A percentile compares a stretch with the other conserved stretches of the same genome.
Conservation (phyloP, 2,113 vertebrate genomes). For the Clarias gariepinus region DNA sequence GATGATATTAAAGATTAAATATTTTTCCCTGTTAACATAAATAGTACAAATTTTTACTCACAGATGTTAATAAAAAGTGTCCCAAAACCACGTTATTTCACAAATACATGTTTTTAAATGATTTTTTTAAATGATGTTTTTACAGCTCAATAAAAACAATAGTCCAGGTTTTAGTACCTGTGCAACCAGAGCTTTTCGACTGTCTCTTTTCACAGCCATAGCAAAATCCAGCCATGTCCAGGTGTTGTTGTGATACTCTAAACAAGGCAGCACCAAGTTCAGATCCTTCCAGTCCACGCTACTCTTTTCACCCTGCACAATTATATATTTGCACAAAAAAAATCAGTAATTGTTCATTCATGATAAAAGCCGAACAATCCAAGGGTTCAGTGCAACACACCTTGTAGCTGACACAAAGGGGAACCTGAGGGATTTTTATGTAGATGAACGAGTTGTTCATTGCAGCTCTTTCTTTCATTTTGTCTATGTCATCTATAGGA, state of each 20-base stretch:
- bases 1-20: not conserved
- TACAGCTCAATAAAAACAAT: not conserved
- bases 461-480: constrained; percentile 97
- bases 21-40: not conserved
- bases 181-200: constrained; percentile 94
- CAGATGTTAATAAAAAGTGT: not conserved
- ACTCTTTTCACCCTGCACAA: constrained; percentile 89
- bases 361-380: no score
- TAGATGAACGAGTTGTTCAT: constrained; percentile 99
- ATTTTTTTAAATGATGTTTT: no score
- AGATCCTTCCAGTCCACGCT: constrained; percentile 98
- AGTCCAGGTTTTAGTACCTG: constrained; percentile 75
- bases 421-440: constrained; percentile 98
- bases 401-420: constrained; percentile 98
- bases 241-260: constrained; percentile 98
- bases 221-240: constrained; percentile 99
- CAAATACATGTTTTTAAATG: not conserved
- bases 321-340: not conserved
- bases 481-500: constrained; percentile 96
- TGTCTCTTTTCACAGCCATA: constrained; percentile 98
- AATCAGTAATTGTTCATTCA: not conserved
- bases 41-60: not conserved
- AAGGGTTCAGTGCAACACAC: constrained; percentile 64
- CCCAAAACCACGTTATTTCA: not conserved
- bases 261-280: constrained; percentile 91